phyloP scores from a whole-genome alignment of 2,113 vertebrate species.

The Promerops cafer region DNA sequence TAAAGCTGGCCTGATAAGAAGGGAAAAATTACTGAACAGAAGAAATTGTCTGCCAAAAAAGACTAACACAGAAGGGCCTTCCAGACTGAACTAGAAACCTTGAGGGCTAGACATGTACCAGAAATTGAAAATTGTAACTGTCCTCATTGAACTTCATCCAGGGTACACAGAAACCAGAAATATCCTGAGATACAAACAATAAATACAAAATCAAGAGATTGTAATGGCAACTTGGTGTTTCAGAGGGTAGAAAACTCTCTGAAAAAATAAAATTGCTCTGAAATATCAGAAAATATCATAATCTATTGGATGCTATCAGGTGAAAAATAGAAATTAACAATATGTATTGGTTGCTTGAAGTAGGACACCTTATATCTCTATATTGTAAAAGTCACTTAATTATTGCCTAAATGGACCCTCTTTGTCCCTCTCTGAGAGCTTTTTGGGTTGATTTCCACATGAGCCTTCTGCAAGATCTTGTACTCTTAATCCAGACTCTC shows the following conservation, averaged over 20 bases:
- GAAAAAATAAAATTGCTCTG: background rate
- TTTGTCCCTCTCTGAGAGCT: background rate
- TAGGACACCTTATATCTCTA: background rate
- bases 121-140: background rate
- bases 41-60: background rate
- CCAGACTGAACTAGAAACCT: background rate
- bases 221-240: background rate
- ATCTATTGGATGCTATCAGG: background rate
- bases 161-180: background rate
- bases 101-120: background rate
- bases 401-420: background rate
- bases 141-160: background rate
- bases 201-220: background rate
- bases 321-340: background rate
- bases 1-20: background rate
- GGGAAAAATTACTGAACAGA: background rate
- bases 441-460: background rate
- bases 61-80: background rate
- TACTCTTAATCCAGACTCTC: background rate
- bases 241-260: background rate
- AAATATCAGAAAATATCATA: background rate
- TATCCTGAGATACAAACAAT: accelerated
- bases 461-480: background rate
- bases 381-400: background rate
- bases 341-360: background rate